phyloP scores from a whole-genome alignment of 2,113 vertebrate species.

The Oenanthe oenanthe region DNA sequence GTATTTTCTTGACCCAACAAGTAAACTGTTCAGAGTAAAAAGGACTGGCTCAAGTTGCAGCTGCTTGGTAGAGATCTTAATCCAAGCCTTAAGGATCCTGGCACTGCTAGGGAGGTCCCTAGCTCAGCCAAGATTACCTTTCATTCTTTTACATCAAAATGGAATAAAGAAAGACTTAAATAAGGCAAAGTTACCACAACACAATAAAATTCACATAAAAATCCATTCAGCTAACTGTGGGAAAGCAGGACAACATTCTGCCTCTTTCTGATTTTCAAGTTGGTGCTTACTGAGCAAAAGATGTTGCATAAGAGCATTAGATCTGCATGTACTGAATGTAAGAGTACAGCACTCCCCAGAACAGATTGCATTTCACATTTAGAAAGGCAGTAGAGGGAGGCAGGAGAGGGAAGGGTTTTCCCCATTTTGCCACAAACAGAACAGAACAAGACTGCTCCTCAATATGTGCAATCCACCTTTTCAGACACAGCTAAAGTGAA shows the following conservation, averaged over 20 bases:
- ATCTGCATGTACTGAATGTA: background rate
- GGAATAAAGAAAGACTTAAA: background rate
- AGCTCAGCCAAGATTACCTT: background rate
- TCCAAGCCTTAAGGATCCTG: background rate
- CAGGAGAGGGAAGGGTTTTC: background rate
- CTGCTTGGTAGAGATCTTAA: background rate
- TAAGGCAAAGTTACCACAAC: background rate
- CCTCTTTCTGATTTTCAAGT: background rate
- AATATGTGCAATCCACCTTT: background rate
- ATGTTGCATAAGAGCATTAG: slow-evolving; percentile 15
- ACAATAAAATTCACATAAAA: background rate
- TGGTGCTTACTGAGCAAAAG: background rate
- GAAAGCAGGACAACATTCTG: background rate
- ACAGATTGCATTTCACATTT: background rate
- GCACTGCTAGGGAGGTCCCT: background rate
- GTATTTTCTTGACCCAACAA: background rate
- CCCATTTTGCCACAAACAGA: background rate
- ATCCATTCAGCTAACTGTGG: background rate
- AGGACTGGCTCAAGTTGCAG: background rate
- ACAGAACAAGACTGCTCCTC: background rate
- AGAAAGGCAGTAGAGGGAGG: background rate
- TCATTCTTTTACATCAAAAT: background rate
- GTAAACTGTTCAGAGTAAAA: background rate
- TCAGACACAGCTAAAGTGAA: background rate
- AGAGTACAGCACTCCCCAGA: background rate